Conservation (phyloP, 2,113 vertebrate species). For the Chroicocephalus ridibundus region DNA sequence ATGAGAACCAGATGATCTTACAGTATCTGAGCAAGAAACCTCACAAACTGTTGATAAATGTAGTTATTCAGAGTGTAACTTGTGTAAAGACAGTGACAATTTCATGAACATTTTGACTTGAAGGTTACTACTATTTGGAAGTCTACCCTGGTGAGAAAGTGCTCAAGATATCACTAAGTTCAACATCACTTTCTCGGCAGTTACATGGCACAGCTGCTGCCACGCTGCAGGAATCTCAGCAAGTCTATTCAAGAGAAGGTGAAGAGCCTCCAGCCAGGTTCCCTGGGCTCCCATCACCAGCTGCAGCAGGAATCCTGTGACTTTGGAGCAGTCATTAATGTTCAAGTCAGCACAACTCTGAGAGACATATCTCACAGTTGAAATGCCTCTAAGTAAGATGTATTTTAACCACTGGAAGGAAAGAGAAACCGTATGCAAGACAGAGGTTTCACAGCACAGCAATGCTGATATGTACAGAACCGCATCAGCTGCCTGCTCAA, state of each 20-base stretch:
- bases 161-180: neutral
- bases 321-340: neutral
- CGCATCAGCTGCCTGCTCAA: neutral
- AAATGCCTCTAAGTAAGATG: neutral
- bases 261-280: neutral
- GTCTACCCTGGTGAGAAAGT: neutral
- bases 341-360: neutral
- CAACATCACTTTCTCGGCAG: neutral
- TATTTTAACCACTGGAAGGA: neutral
- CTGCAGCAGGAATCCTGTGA: neutral
- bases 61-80: neutral
- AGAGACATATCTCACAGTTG: neutral
- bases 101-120: neutral
- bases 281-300: neutral
- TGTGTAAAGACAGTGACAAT: neutral
- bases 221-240: rapidly evolving
- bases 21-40: neutral
- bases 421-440: neutral
- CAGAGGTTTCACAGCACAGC: neutral
- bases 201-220: neutral
- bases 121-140: neutral
- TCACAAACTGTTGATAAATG: neutral
- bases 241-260: neutral
- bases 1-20: neutral
- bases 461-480: neutral